Conservation (phyloP, 2,888 invertebrate species). For the Drosophila neonasuta region DNA sequence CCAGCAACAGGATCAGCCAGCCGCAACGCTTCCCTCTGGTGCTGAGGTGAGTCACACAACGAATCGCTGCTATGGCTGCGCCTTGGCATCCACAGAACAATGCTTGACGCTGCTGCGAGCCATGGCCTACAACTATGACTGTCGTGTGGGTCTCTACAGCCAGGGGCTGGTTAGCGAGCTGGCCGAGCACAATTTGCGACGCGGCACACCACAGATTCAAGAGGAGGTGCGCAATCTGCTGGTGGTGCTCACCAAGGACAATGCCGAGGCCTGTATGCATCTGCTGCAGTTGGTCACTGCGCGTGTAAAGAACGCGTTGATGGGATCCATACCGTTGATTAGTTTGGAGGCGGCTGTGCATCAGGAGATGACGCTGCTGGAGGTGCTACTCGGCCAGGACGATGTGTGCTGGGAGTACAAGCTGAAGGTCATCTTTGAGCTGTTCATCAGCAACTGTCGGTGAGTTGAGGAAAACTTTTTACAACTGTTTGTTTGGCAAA, state of each 20-base stretch:
- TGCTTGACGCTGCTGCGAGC: conserved; percentile 95
- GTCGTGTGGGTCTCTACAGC: conserved; percentile 89
- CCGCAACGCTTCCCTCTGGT: conserved; percentile 40
- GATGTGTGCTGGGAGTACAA: conserved; percentile 98
- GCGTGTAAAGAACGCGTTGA: conserved; percentile 90
- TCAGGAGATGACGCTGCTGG: conserved; percentile 94
- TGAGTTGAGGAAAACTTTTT: conserved; percentile 49
- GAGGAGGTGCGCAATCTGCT: conserved; percentile 94
- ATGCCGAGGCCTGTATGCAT: conserved; percentile 88
- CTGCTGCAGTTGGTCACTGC: conserved; percentile 87
- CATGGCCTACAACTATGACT: conserved; percentile 90
- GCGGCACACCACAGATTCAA: conserved; percentile 92
- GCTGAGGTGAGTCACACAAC: conserved; percentile 77
- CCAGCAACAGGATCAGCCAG: conserved; percentile 85
- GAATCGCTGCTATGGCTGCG: conserved; percentile 92
- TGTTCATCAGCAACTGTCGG: conserved; percentile 91
- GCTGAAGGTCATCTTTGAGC: conserved; percentile 91
- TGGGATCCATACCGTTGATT: conserved; percentile 89
- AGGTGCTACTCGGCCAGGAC: conserved; percentile 94
- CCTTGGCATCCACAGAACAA: conserved; percentile 95
- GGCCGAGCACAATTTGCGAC: conserved; percentile 93
- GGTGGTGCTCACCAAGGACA: conserved; percentile 94
- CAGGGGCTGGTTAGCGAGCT: conserved; percentile 94
- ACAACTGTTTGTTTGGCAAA: conserved; percentile 1
- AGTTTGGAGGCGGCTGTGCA: conserved; percentile 90